Conservation (phyloP, 2,888 invertebrate genomes). For the Leucozona laternaria region DNA sequence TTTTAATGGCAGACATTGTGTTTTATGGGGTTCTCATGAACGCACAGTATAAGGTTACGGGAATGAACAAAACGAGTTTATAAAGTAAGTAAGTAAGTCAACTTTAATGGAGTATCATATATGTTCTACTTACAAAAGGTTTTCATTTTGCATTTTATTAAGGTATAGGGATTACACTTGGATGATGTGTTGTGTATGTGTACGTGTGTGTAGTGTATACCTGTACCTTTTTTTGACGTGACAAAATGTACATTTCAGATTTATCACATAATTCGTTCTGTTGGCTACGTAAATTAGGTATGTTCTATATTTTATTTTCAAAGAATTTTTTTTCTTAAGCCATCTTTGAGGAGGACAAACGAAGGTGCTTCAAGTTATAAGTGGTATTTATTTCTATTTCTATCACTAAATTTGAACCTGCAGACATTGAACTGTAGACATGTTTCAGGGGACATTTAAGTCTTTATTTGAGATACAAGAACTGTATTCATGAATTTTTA, state of each 20-base stretch:
- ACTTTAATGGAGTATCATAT: slow-evolving; percentile 26
- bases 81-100: slow-evolving; percentile 17
- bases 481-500: too few relatives aligned
- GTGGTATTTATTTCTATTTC: neutral
- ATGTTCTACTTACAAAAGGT: slow-evolving; percentile 5
- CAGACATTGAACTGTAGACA: neutral
- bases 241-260: slow-evolving; percentile 17
- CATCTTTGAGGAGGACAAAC: neutral
- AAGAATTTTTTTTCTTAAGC: neutral
- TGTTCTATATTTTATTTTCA: neutral
- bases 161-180: neutral
- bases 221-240: slow-evolving; percentile 12
- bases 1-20: slow-evolving; percentile 52
- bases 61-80: slow-evolving; percentile 18
- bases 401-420: neutral
- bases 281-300: neutral
- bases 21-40: slow-evolving; percentile 39
- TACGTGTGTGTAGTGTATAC: too few relatives aligned
- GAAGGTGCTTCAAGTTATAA: neutral
- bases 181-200: too few relatives aligned
- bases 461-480: neutral
- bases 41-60: neutral
- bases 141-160: slow-evolving; percentile 22
- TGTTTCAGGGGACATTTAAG: neutral
- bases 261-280: neutral